Evolutionary conservation across 2,888 invertebrate species (phyloP).

Genomic region (Philopedon plagiatum): DNA sequence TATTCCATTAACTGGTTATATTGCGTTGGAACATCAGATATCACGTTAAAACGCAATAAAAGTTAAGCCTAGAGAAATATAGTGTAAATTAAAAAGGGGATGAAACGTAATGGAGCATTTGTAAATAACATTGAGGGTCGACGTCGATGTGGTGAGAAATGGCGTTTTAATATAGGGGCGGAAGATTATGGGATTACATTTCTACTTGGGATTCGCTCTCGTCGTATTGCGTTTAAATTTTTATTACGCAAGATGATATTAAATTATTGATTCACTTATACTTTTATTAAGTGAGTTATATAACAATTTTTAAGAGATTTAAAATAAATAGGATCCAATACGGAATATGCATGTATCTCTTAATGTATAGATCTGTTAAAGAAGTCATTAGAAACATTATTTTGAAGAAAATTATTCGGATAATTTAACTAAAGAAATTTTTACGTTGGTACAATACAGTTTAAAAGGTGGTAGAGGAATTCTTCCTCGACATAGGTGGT

Average conservation of each 20-base stretch:
- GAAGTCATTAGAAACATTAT: too few relatives aligned
- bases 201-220: slow-evolving; percentile 7
- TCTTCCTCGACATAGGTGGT: too few relatives aligned
- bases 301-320: too few relatives aligned
- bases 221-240: slow-evolving; percentile 35
- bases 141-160: slow-evolving; percentile 33
- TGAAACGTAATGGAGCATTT: slow-evolving; percentile 30
- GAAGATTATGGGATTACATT: slow-evolving; percentile 27
- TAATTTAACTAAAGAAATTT: too few relatives aligned
- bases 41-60: slow-evolving; percentile 23
- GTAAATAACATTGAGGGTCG: slow-evolving; percentile 28
- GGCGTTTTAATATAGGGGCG: slow-evolving; percentile 33
- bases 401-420: too few relatives aligned
- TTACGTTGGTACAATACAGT: too few relatives aligned
- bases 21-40: neutral
- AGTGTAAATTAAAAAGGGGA: slow-evolving; percentile 41
- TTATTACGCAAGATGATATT: slow-evolving; percentile 17
- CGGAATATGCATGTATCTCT: too few relatives aligned
- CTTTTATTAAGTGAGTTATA: too few relatives aligned
- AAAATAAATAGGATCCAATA: too few relatives aligned
- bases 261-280: too few relatives aligned
- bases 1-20: neutral
- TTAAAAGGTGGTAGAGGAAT: too few relatives aligned
- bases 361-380: too few relatives aligned
- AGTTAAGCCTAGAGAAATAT: slow-evolving; percentile 26